These are phyloP conservation scores for Leptinotarsa juncta DNA, from an alignment of 2,888 invertebrate species.

Conservation along the genomic window DNA sequence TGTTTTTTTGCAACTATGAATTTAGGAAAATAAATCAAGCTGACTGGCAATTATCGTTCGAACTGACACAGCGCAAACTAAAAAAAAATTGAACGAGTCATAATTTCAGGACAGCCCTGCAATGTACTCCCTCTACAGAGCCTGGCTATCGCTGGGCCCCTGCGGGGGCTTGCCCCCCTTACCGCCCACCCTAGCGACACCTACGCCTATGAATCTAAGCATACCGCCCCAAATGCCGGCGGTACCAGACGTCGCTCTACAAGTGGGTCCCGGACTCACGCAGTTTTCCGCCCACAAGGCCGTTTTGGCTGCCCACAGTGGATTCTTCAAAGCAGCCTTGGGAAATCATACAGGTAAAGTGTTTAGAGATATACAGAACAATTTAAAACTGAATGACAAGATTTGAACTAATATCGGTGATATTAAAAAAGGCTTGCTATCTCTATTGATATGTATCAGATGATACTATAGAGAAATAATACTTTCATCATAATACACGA, in stretches of 20 bases:
- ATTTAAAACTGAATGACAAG: no score
- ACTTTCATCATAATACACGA: no score
- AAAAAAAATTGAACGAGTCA: background rate
- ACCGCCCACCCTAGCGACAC: conserved; percentile 40
- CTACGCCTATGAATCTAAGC: conserved; percentile 53
- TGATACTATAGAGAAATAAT: no score
- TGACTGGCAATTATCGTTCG: no score
- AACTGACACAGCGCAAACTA: no score
- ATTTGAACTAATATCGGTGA: no score
- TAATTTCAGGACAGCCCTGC: background rate
- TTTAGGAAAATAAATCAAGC: no score
- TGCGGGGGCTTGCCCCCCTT: conserved; percentile 51
- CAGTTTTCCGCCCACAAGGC: conserved; percentile 77
- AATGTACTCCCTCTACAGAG: conserved; percentile 67
- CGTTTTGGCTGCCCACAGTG: conserved; percentile 76
- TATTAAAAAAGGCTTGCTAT: no score
- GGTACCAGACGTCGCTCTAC: conserved; percentile 72
- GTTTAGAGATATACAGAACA: background rate
- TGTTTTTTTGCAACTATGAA: no score
- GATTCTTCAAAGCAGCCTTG: conserved; percentile 77
- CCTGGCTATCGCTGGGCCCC: conserved; percentile 64
- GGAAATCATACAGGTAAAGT: conserved; percentile 59
- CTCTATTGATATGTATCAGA: no score
- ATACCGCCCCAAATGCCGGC: conserved; percentile 46
- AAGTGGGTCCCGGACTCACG: conserved; percentile 73